These are phyloP conservation scores for Phocoena sinus DNA, from an alignment of 2,113 vertebrate genomes.

Conservation along the genomic window DNA sequence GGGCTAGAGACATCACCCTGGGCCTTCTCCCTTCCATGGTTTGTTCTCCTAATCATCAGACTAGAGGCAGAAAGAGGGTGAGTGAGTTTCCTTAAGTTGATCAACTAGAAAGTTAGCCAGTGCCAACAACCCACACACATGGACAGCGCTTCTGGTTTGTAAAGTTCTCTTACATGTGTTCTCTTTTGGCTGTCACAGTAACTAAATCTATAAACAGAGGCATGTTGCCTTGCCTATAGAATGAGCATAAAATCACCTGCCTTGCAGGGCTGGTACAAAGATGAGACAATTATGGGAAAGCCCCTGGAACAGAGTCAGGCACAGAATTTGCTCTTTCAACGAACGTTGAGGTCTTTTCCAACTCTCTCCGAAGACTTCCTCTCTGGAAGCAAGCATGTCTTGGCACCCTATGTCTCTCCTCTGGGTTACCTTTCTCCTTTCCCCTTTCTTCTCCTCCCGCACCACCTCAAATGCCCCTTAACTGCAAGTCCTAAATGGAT, in stretches of 20 bases:
- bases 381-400: not conserved
- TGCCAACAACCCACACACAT: not conserved
- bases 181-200: not conserved
- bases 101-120: not conserved
- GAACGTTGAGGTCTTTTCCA: not conserved
- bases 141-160: not conserved
- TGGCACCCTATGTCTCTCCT: not conserved
- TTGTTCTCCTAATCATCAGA: not conserved
- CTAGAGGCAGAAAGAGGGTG: not conserved
- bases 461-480: not conserved
- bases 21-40: not conserved
- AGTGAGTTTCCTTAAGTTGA: not conserved
- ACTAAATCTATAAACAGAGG: not conserved
- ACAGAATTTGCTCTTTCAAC: not conserved
- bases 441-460: not conserved
- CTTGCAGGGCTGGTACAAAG: not conserved
- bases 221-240: not conserved
- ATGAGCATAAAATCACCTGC: not conserved
- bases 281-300: not conserved
- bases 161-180: not conserved
- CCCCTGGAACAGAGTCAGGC: not conserved
- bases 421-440: not conserved
- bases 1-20: not conserved
- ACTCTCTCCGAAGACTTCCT: not conserved
- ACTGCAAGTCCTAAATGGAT: not conserved